Evolutionary conservation across 2,888 invertebrate genomes (phyloP), one percentile per base, ranked within the genome.

Genomic region (Dasypolia templi): DNA sequence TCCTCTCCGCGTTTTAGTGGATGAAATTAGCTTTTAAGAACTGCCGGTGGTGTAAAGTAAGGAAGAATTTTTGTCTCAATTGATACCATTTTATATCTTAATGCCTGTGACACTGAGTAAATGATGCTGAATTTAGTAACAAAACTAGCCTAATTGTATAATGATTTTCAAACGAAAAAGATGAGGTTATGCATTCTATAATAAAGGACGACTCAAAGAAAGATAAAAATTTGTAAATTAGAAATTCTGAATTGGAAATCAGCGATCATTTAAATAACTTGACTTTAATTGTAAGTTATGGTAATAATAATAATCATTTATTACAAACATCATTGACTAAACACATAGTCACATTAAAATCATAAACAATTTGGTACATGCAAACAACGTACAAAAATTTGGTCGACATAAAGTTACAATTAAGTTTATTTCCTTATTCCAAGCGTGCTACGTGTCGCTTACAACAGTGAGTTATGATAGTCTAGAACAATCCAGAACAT

Each of bases 21-120:
- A 77, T 35, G 22, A 49, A 85, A 83, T 83, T 82, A 83, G 70
- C 59, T 78, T 83, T 78, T 71, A 81, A 11, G 39, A 49, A 44
- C 42, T 51, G 32, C 44, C 44, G 19, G 26, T 32, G 51, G 14
- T 49, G 11, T 22, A 5, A 71, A 42, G 14, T 49, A 44, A 32
- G 5, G 0, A 17, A 3, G 22, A 22, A 9, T 32, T 42, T 26
- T 9, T 9, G n/a, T 35, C 17, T 9, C 4, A 6, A 9, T 7
- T 14, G 1, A 42, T 29, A 29, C n/a, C 32, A 11, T 29, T 26
- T 55, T 7, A 6, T 14, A 1, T 11, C 46, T 39, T 39, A 39
- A 9, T 39, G 39, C 39, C 39, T 0, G 7, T 4, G 11, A 14
- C 3, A 32, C 9, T 42, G 19, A 22, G 2, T 26, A 55, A 4